Conservation (phyloP, 2,888 invertebrate genomes). For the Ctena decussata region DNA sequence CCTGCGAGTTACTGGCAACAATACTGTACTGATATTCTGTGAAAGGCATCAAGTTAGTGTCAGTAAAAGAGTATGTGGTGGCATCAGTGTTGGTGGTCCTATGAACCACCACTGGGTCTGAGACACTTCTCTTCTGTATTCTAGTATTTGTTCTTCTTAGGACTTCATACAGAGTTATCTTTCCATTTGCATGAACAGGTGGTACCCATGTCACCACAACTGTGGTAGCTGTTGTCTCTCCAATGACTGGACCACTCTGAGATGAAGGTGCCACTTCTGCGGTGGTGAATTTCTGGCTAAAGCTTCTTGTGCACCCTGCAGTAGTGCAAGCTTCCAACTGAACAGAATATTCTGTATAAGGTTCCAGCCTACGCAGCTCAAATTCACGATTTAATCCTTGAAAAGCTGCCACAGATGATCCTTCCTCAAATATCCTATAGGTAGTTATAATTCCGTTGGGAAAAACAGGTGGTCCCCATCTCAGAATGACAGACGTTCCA, state of each 20-base stretch:
- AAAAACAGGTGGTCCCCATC: conserved; percentile 81
- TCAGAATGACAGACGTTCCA: conserved; percentile 81
- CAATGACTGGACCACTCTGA: conserved; percentile 77
- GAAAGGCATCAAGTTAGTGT: conserved; percentile 79
- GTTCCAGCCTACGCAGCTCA: conserved; percentile 83
- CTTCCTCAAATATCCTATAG: conserved; percentile 82
- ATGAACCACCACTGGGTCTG: conserved; percentile 78
- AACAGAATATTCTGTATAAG: conserved; percentile 83
- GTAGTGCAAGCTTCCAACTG: conserved; percentile 84
- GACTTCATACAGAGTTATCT: conserved; percentile 81
- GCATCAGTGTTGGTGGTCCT: conserved; percentile 76
- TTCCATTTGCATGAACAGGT: conserved; percentile 83
- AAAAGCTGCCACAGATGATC: conserved; percentile 75
- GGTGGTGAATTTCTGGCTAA: conserved; percentile 80
- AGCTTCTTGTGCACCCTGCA: conserved; percentile 82
- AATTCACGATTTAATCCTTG: conserved; percentile 83
- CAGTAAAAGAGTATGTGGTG: conserved; percentile 72
- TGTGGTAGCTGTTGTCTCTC: conserved; percentile 72
- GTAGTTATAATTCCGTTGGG: conserved; percentile 84
- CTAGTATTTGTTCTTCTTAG: conserved; percentile 66
- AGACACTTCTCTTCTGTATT: conserved; percentile 69
- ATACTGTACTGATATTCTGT: conserved; percentile 84
- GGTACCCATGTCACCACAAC: conserved; percentile 74
- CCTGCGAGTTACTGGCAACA: conserved; percentile 80
- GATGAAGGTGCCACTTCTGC: conserved; percentile 82